A percentile compares a stretch with the other conserved stretches of the same genome.
These are phyloP conservation scores for Nettapus auritus DNA, from an alignment of 2,113 vertebrate species.

Conservation along the genomic window DNA sequence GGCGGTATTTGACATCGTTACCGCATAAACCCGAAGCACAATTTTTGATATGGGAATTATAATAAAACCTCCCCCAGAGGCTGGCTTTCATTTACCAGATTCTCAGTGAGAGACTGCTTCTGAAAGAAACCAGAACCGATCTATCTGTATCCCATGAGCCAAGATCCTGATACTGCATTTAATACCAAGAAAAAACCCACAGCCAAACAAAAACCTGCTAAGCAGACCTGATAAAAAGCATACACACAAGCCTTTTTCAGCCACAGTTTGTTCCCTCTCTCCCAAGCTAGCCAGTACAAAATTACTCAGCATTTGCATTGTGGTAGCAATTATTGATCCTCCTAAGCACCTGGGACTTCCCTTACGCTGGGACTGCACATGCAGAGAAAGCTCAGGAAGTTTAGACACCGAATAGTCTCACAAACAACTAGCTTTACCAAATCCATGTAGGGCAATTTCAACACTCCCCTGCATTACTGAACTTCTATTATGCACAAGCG, in stretches of 20 bases:
- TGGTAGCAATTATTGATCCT: background rate
- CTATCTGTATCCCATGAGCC: background rate
- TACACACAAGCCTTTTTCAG: background rate
- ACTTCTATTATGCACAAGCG: background rate
- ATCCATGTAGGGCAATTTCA: background rate
- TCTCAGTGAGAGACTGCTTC: background rate
- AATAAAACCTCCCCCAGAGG: background rate
- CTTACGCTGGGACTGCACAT: accelerated
- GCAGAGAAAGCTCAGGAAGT: background rate
- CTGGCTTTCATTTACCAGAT: background rate
- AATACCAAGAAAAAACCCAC: background rate
- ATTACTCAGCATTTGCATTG: background rate
- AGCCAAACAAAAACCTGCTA: background rate
- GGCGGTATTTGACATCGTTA: background rate
- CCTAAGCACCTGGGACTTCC: background rate
- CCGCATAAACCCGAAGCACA: background rate
- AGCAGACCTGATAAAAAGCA: background rate
- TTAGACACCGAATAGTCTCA: background rate
- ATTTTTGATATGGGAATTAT: background rate
- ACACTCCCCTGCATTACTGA: background rate
- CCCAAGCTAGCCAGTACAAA: background rate
- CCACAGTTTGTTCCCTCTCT: background rate
- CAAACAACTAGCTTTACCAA: background rate
- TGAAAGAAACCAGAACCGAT: background rate
- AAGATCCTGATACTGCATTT: background rate